A percentile compares a stretch with the other conserved stretches of the same genome.
Evolutionary conservation across 2,113 vertebrate genomes (phyloP).

Genomic region (Xiphophorus hellerii): DNA sequence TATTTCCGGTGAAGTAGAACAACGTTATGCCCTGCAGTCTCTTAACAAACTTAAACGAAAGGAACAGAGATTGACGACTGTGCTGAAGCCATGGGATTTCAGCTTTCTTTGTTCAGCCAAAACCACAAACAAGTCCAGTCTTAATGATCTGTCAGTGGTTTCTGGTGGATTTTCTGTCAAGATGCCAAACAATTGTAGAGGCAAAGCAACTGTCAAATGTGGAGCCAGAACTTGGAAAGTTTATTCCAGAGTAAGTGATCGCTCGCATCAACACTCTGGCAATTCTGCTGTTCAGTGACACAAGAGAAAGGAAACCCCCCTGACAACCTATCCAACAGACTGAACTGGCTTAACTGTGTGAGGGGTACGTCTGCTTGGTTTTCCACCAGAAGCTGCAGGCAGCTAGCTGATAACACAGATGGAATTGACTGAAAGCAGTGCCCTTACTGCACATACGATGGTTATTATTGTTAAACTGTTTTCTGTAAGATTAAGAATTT

Average conservation of each 20-base stretch:
- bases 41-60: not conserved
- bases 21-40: constrained; percentile 1
- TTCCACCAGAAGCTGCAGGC: constrained; percentile 7
- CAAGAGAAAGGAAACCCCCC: not conserved
- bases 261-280: constrained; percentile 17
- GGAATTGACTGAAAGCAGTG: not conserved
- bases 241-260: constrained; percentile 2
- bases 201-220: constrained; percentile 23
- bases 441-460: not conserved
- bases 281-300: constrained; percentile 32
- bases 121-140: constrained; percentile 14
- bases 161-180: constrained; percentile 21
- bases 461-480: not conserved
- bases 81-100: constrained; percentile 1
- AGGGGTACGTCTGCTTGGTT: constrained; percentile 18
- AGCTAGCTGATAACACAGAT: constrained; percentile 19
- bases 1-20: not conserved
- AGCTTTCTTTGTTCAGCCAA: constrained; percentile 7
- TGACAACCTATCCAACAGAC: constrained; percentile 30
- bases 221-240: constrained; percentile 11
- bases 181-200: constrained; percentile 20
- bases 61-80: constrained; percentile 11
- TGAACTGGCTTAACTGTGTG: constrained; percentile 16
- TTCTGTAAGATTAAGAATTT: not conserved
- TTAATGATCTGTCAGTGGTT: not conserved